A percentile compares a stretch with the other conserved stretches of the same genome.
These are phyloP conservation scores for Aelia acuminata DNA, from an alignment of 2,888 invertebrate genomes.

Conservation along the genomic window DNA sequence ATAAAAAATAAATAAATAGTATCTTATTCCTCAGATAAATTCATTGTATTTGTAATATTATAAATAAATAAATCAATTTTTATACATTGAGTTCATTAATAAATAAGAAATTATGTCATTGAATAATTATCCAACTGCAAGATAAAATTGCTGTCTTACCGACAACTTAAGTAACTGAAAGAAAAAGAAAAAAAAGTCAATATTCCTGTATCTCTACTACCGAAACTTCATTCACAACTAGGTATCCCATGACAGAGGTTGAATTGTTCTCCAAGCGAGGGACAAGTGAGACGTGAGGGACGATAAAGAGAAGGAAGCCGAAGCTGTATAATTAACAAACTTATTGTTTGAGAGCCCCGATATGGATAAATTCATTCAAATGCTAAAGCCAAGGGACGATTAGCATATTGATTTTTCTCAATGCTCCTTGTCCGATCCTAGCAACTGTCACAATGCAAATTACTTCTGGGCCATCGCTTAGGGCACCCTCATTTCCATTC, in stretches of 20 bases:
- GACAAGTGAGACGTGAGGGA: constrained; percentile 50
- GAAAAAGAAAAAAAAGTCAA: neutral
- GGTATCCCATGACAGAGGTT: neutral
- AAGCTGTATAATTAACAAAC: constrained; percentile 45
- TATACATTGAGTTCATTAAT: no score
- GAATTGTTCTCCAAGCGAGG: constrained; percentile 25
- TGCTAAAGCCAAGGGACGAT: constrained; percentile 53
- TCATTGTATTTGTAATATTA: no score
- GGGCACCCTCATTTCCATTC: constrained; percentile 59
- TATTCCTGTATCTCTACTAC: neutral
- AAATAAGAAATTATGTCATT: no score
- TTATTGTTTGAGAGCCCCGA: constrained; percentile 29
- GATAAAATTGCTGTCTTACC: no score
- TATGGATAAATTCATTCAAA: constrained; percentile 60
- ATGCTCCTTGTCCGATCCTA: constrained; percentile 60
- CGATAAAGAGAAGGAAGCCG: constrained; percentile 43
- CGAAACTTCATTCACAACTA: neutral
- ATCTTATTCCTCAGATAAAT: no score
- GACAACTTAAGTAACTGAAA: no score
- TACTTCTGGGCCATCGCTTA: constrained; percentile 60
- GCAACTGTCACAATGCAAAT: constrained; percentile 60
- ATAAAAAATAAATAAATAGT: no score
- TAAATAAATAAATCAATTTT: no score
- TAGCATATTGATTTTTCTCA: constrained; percentile 60
- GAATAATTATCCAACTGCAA: no score